phyloP scores from a whole-genome alignment of 2,797 vertebrate genomes.

The Melanotaenia parkinsoni region DNA sequence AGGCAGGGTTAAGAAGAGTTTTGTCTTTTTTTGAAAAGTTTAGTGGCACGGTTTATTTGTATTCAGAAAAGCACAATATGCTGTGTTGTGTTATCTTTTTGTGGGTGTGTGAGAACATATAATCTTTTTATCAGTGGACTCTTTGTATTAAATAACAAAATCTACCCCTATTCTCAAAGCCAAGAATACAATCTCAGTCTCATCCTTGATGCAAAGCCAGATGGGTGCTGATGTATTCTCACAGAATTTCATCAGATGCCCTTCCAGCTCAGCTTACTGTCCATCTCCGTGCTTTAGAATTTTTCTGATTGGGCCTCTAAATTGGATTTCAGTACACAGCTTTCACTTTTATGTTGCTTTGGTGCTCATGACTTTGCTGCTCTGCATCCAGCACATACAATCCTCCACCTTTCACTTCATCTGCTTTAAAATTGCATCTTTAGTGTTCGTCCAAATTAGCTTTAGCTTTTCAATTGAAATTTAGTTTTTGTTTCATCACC shows the following conservation, averaged over 20 bases:
- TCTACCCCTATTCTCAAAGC: slow-evolving; percentile 45
- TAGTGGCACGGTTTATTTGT: no score
- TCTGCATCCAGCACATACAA: slow-evolving; percentile 1
- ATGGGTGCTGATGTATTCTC: slow-evolving; percentile 55
- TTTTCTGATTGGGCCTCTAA: slow-evolving; percentile 65
- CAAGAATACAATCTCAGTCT: slow-evolving; percentile 34
- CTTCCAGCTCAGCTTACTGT: slow-evolving; percentile 66
- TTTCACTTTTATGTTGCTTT: slow-evolving; percentile 58
- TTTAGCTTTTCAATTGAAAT: slow-evolving; percentile 27
- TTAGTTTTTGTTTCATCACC: no score
- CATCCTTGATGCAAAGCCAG: slow-evolving; percentile 35
- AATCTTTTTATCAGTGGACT: slow-evolving; percentile 48
- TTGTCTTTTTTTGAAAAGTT: no score
- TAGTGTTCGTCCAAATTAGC: slow-evolving; percentile 20
- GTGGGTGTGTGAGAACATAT: slow-evolving; percentile 10
- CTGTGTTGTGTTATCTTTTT: slow-evolving; percentile 1
- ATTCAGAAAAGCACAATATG: slow-evolving; percentile 20
- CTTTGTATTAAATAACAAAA: slow-evolving; percentile 56
- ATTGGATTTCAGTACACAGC: slow-evolving; percentile 66
- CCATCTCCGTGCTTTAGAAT: slow-evolving; percentile 50
- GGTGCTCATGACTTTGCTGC: slow-evolving; percentile 39
- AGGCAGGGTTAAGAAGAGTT: no score
- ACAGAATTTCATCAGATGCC: slow-evolving; percentile 67
- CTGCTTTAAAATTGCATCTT: slow-evolving; percentile 40
- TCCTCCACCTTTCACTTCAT: slow-evolving; percentile 33